A percentile compares a stretch with the other conserved stretches of the same genome.
These are phyloP conservation scores for Spatulosminthurus flaviceps DNA, from an alignment of 2,888 invertebrate species.

Conservation along the genomic window DNA sequence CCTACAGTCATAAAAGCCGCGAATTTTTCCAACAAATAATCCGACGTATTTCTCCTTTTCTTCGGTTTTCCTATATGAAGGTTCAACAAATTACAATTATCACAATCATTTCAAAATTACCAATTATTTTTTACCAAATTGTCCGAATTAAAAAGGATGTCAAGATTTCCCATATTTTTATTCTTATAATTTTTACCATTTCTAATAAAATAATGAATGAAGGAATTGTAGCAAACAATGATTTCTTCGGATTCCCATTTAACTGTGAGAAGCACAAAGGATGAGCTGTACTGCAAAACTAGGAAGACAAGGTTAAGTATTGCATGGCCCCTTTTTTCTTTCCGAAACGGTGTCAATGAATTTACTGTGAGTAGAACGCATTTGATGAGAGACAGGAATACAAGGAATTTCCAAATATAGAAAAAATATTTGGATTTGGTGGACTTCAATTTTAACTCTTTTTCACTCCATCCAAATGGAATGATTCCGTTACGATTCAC, in stretches of 20 bases:
- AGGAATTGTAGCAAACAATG: not conserved
- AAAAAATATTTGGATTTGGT: slow-evolving; percentile 1
- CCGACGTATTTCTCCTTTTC: not conserved
- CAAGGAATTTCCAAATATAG: not conserved
- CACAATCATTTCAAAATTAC: not conserved
- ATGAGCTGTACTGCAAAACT: not conserved
- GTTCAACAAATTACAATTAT: not conserved
- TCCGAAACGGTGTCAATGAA: not conserved
- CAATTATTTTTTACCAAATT: too few species aligned
- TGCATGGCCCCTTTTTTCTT: not conserved
- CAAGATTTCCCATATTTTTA: not conserved
- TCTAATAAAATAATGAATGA: not conserved
- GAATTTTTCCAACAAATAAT: not conserved
- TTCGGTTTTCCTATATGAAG: not conserved
- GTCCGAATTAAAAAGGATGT: too few species aligned
- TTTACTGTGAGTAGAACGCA: not conserved
- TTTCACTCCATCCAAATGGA: not conserved
- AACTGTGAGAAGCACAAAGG: not conserved
- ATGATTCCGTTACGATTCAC: not conserved
- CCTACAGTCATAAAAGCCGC: not conserved
- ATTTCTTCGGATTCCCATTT: not conserved
- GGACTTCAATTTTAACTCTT: not conserved
- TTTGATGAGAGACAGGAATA: not conserved
- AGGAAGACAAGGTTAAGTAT: not conserved
- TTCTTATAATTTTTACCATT: not conserved